Evolutionary conservation across 2,113 vertebrate species (phyloP).

Genomic region (Sorex araneus): DNA sequence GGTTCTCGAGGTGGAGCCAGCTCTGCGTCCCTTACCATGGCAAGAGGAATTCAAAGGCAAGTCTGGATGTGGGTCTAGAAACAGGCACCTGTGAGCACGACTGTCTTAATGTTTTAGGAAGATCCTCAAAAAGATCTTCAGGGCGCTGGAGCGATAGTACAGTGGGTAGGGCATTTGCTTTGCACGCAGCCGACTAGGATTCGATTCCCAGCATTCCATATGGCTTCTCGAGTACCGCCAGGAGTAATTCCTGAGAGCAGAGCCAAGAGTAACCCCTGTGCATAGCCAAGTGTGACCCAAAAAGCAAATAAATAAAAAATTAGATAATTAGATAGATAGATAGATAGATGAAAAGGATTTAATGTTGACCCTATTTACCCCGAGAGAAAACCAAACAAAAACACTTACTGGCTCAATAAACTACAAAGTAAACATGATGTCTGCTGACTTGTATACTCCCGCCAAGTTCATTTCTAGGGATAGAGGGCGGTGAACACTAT

Average conservation of each 20-base stretch:
- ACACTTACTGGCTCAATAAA: neutral
- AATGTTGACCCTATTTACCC: conserved; percentile 6
- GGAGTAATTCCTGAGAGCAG: too few relatives aligned
- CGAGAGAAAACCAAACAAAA: neutral
- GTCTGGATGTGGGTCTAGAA: conserved; percentile 13
- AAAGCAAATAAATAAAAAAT: too few relatives aligned
- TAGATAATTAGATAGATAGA: too few relatives aligned
- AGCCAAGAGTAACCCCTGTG: too few relatives aligned
- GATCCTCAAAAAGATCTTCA: neutral
- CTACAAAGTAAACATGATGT: conserved; percentile 28
- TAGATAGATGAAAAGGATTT: neutral
- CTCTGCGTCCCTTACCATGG: conserved; percentile 40
- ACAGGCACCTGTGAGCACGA: neutral
- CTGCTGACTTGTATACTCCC: neutral
- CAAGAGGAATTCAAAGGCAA: conserved; percentile 41
- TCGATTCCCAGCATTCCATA: too few relatives aligned
- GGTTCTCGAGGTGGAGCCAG: conserved; percentile 43
- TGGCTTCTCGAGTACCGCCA: too few relatives aligned
- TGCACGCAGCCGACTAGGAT: too few relatives aligned
- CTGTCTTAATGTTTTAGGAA: conserved; percentile 55
- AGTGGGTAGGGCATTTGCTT: too few relatives aligned
- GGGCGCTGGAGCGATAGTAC: too few relatives aligned
- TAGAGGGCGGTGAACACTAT: neutral
- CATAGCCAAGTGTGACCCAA: too few relatives aligned
- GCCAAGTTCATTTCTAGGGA: neutral